Evolutionary conservation across 2,113 vertebrate genomes (phyloP).

Genomic region (Serranochromis macrocephalus): DNA sequence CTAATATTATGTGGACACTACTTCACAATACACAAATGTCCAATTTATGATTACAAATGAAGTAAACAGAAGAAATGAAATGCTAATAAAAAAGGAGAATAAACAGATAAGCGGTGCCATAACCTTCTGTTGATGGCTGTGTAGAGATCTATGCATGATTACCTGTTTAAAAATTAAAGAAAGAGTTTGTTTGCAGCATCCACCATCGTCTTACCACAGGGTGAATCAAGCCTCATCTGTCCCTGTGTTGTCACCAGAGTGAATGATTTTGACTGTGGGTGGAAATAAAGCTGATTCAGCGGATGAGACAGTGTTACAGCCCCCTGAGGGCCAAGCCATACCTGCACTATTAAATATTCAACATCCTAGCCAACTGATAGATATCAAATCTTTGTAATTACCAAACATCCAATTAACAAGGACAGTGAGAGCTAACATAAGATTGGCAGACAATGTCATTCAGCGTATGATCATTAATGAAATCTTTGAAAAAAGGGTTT

Average conservation of each 20-base stretch:
- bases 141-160: background rate
- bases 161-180: background rate
- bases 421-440: background rate
- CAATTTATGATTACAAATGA: background rate
- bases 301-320: background rate
- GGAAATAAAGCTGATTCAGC: slow-evolving; percentile 14
- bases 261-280: slow-evolving; percentile 4
- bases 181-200: background rate
- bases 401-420: slow-evolving; percentile 28
- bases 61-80: background rate
- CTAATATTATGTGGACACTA: background rate
- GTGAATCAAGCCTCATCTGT: background rate
- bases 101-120: background rate
- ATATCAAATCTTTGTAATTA: slow-evolving; percentile 34
- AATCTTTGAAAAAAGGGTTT: slow-evolving; percentile 7
- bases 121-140: background rate
- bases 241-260: background rate
- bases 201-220: background rate
- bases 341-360: slow-evolving; percentile 46
- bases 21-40: background rate
- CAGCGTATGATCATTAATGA: background rate
- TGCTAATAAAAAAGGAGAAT: background rate
- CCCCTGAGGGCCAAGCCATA: slow-evolving; percentile 1
- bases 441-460: slow-evolving; percentile 18
- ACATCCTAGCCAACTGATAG: slow-evolving; percentile 10